Evolutionary conservation across 2,888 invertebrate genomes (phyloP).

Genomic region (Eristalis pertinax): DNA sequence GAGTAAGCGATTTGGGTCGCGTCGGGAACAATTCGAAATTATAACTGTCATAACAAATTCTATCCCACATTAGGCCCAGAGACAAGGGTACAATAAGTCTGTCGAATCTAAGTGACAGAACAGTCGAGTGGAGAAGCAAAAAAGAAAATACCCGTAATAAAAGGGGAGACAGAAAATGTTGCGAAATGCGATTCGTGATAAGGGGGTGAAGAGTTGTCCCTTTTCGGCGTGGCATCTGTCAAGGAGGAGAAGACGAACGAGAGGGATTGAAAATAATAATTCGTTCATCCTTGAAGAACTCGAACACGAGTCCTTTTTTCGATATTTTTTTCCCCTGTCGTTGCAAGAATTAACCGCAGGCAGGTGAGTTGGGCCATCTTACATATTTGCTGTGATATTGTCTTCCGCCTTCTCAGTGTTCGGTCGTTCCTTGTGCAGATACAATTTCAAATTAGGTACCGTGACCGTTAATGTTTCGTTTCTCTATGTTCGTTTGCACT

Average conservation of each 20-base stretch:
- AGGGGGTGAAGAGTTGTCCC: conserved; percentile 42
- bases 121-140: conserved; percentile 25
- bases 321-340: neutral
- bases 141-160: neutral
- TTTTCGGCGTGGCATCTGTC: neutral
- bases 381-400: neutral
- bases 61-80: conserved; percentile 57
- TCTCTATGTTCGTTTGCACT: neutral
- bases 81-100: conserved; percentile 69
- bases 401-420: neutral
- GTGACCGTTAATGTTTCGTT: neutral
- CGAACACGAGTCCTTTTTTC: neutral
- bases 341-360: neutral
- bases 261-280: neutral
- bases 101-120: conserved; percentile 68
- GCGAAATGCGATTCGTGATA: neutral
- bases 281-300: neutral
- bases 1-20: conserved; percentile 21
- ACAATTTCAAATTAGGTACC: neutral
- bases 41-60: conserved; percentile 70
- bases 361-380: neutral
- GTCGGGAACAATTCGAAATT: conserved; percentile 57
- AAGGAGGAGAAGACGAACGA: neutral
- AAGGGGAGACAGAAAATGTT: neutral
- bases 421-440: neutral